These are phyloP conservation scores for Perccottus glenii DNA, from an alignment of 2,113 vertebrate genomes.

Conservation along the genomic window DNA sequence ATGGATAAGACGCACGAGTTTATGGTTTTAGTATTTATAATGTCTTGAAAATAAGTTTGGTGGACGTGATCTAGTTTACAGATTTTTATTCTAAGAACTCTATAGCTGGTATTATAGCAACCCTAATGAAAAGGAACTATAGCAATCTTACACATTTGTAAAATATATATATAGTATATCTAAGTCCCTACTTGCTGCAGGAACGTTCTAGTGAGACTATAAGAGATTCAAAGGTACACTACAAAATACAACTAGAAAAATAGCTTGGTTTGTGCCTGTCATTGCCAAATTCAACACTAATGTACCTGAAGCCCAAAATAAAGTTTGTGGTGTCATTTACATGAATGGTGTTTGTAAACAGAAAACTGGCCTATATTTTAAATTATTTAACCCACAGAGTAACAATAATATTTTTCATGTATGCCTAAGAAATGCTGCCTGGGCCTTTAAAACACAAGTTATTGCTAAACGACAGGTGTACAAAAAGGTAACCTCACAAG, in stretches of 20 bases:
- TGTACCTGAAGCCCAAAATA: constrained; percentile 27
- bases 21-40: constrained; percentile 74
- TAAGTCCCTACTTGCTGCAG: constrained; percentile 74
- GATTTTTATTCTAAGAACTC: constrained; percentile 75
- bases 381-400: constrained; percentile 49
- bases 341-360: constrained; percentile 57
- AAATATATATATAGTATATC: constrained; percentile 18
- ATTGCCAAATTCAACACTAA: constrained; percentile 31
- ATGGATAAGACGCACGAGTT: constrained; percentile 42
- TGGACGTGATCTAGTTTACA: constrained; percentile 82
- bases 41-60: constrained; percentile 74
- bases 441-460: constrained; percentile 38
- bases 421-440: constrained; percentile 40
- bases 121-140: constrained; percentile 59
- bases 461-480: constrained; percentile 19
- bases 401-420: constrained; percentile 52
- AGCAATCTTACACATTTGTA: constrained; percentile 45
- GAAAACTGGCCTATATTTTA: constrained; percentile 53
- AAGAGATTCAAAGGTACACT: constrained; percentile 43
- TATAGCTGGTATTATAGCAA: constrained; percentile 69
- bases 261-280: constrained; percentile 35
- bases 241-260: constrained; percentile 9
- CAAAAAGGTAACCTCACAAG: constrained; percentile 15
- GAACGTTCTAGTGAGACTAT: constrained; percentile 41
- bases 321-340: constrained; percentile 57